Percentiles rank a stretch among this genome's conserved stretches.
Evolutionary conservation across 2,113 vertebrate genomes (phyloP).

Genomic region (Barnardius zonarius): DNA sequence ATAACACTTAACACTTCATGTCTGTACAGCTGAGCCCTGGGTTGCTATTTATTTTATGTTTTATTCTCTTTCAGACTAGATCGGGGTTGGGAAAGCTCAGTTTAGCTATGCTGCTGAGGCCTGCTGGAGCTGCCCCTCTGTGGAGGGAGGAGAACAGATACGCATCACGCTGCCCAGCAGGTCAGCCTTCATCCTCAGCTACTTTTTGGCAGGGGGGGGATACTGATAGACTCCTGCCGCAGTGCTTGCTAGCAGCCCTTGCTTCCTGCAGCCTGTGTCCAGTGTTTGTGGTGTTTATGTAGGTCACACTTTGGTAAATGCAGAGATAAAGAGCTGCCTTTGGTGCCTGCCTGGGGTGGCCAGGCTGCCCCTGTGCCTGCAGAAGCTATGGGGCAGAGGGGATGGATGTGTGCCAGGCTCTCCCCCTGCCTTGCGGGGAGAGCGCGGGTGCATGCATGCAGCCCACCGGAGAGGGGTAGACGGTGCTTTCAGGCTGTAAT

Average conservation of each 20-base stretch:
- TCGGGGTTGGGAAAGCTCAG: not conserved
- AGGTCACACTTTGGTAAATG: not conserved
- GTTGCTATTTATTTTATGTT: slow-evolving; percentile 62
- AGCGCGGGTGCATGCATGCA: not conserved
- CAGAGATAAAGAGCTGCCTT: not conserved
- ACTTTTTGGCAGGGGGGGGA: not conserved
- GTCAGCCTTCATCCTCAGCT: not conserved
- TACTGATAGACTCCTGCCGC: not conserved
- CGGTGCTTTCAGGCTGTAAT: not conserved
- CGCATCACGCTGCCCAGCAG: not conserved
- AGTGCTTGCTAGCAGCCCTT: not conserved
- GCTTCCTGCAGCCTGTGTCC: not conserved
- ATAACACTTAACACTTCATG: slow-evolving; percentile 72
- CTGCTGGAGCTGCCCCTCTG: not conserved
- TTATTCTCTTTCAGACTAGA: not conserved
- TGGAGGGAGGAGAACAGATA: not conserved
- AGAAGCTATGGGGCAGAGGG: not conserved
- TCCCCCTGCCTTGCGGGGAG: not conserved
- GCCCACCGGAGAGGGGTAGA: not conserved
- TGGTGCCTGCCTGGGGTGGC: not conserved
- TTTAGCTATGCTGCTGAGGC: slow-evolving; percentile 9
- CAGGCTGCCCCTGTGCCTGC: not conserved
- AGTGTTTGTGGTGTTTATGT: not conserved
- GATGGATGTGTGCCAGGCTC: not conserved
- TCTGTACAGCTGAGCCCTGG: slow-evolving; percentile 68